These are phyloP conservation scores for Luscinia megarhynchos DNA, from an alignment of 2,797 vertebrate genomes.

Conservation along the genomic window DNA sequence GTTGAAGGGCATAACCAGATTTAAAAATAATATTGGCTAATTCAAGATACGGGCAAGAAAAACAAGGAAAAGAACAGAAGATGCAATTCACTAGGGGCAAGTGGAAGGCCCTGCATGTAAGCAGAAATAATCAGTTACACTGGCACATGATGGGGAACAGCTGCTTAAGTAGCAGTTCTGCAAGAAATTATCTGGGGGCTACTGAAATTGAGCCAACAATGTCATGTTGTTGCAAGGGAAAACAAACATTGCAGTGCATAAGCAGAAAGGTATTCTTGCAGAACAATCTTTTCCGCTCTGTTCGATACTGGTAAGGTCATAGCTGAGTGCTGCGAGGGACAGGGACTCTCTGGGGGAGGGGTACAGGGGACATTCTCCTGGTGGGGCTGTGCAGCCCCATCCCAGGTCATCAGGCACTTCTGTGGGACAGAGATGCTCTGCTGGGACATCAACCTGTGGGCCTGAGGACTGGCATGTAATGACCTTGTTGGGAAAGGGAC, in stretches of 20 bases:
- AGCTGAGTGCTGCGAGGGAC: not conserved
- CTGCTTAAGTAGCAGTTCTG: slow-evolving; percentile 50
- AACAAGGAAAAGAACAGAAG: slow-evolving; percentile 12
- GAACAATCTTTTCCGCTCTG: not conserved
- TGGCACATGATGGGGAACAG: slow-evolving; percentile 25
- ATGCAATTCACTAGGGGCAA: not conserved
- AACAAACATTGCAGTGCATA: slow-evolving; percentile 13
- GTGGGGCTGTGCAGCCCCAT: not conserved
- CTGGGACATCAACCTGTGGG: not conserved
- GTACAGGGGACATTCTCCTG: rapidly evolving
- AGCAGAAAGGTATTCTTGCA: slow-evolving; percentile 9
- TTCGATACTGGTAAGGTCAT: not conserved
- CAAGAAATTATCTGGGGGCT: slow-evolving; percentile 27
- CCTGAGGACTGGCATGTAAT: not conserved
- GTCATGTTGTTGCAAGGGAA: slow-evolving; percentile 29
- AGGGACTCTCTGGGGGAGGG: not conserved
- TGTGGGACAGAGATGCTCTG: not conserved
- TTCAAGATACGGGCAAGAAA: not conserved
- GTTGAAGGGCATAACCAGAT: not conserved
- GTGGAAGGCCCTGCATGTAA: not conserved
- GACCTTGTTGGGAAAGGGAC: not conserved
- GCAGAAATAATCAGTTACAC: not conserved
- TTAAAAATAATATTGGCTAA: slow-evolving; percentile 27
- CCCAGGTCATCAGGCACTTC: not conserved
- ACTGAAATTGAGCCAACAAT: slow-evolving; percentile 44